Conservation (phyloP, 2,888 invertebrate genomes). For the Trisateles emortualis region DNA sequence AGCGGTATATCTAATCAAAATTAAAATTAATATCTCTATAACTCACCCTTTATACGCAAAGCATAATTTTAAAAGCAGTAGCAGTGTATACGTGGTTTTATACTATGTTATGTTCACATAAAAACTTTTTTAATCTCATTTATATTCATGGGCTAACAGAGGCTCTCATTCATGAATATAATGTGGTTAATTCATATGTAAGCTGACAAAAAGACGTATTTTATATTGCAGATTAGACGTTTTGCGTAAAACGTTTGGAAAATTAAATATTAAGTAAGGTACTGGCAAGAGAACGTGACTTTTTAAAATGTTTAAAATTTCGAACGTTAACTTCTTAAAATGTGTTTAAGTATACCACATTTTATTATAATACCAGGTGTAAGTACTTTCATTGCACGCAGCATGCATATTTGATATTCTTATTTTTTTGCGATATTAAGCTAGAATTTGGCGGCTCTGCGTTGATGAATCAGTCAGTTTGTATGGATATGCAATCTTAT, state of each 20-base stretch:
- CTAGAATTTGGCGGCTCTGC: no score
- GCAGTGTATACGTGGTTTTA: neutral
- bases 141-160: slow-evolving; percentile 63
- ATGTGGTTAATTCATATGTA: slow-evolving; percentile 44
- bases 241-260: neutral
- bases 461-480: no score
- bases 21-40: neutral
- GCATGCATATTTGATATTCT: no score
- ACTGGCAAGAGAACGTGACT: no score
- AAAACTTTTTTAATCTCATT: slow-evolving; percentile 68
- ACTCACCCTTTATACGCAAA: neutral
- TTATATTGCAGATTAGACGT: neutral
- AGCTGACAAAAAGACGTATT: neutral
- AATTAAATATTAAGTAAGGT: neutral
- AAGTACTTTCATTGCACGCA: no score
- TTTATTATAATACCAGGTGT: no score
- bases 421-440: no score
- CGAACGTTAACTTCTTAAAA: no score
- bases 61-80: neutral
- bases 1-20: neutral
- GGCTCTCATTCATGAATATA: slow-evolving; percentile 58
- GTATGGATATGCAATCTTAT: no score
- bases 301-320: no score
- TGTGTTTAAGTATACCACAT: no score
- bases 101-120: slow-evolving; percentile 40